Base-by-base conservation (phyloP, 2,888 invertebrate species). In the Girardia tigrina region DNA sequence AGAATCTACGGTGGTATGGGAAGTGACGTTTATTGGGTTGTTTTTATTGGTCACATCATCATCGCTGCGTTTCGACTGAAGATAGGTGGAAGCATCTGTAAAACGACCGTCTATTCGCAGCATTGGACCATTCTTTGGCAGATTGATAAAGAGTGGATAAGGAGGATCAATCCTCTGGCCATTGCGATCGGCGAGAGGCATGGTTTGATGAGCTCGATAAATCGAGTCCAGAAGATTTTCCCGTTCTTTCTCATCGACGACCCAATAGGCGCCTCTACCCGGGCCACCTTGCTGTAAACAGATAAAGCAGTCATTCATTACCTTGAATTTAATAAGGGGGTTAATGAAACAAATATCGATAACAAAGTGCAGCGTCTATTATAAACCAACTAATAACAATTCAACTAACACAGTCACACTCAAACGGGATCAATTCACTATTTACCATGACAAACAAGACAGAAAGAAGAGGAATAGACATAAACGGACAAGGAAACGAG, bases 201-300 rank as follows among this genome's bases (percentile, higher is more conserved):
- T 56, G 23, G 56, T 56, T 56, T 56, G 56, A n/a, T 56, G 56
- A 20, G 56, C 56, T 12, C 74, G 42, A 56, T 74, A 42, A 23
- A 74, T 23, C 1, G 28, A 42, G 27, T 74, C 74, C 26, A 74
- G n/a, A 16, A 74, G 28, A 70, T 74, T 74, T 26, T 42, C 26
- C 6, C 74, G 8, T 56, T 74, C 74, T 12, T 56, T 42, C 2
- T 42, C 42, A 42, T 74, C 74, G 16, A 74, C 74, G 23, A 56
- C 74, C 74, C 74, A 74, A 74, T 56, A 74, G 1, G 74, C 74
- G 12, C 74, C 74, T 26, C 74, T 23, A 27, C 74, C 74, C 1
- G 74, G 29, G 27, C 74, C 74, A 20, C 56, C 56, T 56, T 56
- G 56, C 56, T 56, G 56, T 56, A 20, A 56, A 56, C n/a, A n/a